These are phyloP conservation scores for Globodera ellingtonae DNA, from an alignment of 1,140 invertebrate genomes.

Conservation along the genomic window DNA sequence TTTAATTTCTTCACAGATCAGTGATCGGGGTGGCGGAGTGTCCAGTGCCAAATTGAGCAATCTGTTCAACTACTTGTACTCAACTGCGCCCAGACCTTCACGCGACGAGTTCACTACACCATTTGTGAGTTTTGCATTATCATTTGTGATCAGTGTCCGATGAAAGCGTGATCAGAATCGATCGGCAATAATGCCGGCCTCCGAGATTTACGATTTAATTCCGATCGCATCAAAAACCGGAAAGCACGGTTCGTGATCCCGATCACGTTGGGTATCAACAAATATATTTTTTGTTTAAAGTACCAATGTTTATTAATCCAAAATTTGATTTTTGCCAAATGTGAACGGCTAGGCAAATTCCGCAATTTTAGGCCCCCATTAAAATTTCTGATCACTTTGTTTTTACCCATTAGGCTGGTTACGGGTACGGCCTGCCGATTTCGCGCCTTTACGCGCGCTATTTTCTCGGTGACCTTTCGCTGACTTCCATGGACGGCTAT, in stretches of 20 bases:
- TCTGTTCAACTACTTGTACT: slow-evolving; percentile 98
- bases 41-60: slow-evolving; percentile 81
- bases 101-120: slow-evolving; percentile 55
- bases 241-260: too few relatives aligned
- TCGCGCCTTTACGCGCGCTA: slow-evolving; percentile 96
- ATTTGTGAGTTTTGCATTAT: slow-evolving; percentile 44
- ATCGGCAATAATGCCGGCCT: neutral
- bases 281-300: too few relatives aligned
- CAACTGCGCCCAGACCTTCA: slow-evolving; percentile 86
- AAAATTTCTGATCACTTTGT: neutral
- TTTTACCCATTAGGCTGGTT: slow-evolving; percentile 72
- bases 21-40: slow-evolving; percentile 90
- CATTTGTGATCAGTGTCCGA: too few relatives aligned
- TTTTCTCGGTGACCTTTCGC: slow-evolving; percentile 90
- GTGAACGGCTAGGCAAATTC: neutral
- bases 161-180: neutral
- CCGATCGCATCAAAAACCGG: too few relatives aligned
- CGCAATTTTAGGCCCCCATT: slow-evolving; percentile 1
- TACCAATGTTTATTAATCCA: too few relatives aligned
- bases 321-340: neutral
- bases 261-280: too few relatives aligned
- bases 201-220: too few relatives aligned
- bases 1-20: slow-evolving; percentile 74
- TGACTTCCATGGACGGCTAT: slow-evolving; percentile 90
- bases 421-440: slow-evolving; percentile 94